Evolutionary conservation across 2,888 invertebrate species (phyloP), one percentile per base, ranked within the genome.

Genomic region (Dynastes maya): DNA sequence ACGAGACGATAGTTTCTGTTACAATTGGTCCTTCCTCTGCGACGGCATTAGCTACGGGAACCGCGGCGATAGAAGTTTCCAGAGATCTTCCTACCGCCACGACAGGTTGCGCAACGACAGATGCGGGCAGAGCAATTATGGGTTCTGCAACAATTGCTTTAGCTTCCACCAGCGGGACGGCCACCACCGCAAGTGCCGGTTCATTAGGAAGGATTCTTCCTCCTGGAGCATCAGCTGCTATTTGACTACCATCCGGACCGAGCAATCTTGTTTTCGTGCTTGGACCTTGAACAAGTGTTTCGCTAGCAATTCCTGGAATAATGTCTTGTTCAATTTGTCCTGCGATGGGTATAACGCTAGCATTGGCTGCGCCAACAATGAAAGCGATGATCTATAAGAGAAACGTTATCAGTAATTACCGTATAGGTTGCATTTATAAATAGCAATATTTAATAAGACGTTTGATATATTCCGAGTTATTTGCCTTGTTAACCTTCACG

Each of bases 1-100:
- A 65, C 13, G 72, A 72, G 67, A 82, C 70, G 58, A 83, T 84
- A 68, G 83, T 82, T 65, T 83, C 83, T 27, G 83, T 75, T 16
- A 83, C 82, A 22, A 80, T 67, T 58, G 83, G 82, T 27, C 53
- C 51, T 49, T 79, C 76, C 11, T 77, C 74, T 13, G 79, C 79
- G 5, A 80, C 78, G 11, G 71, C 16, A 16, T 79, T 79, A 27
- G 68, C 79, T 6, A 75, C 49, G 8, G 71, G 74, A 65, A 77
- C 74, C n/a, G 77, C 65, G 37, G 40, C 70, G 55, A 65, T 65
- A 22, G 74, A 64, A 16, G 64, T 4, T 37, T 32, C 61, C 11
- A 70, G 3, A 27, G 45, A 51, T 71, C 55, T 65, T 55, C 63
- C n/a, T n/a, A 63, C 72, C 9, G 78, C 53, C 45, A 74, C 40